Evolutionary conservation across 2,797 vertebrate genomes (phyloP).

Genomic region (Enteromius afrohamiltoni): DNA sequence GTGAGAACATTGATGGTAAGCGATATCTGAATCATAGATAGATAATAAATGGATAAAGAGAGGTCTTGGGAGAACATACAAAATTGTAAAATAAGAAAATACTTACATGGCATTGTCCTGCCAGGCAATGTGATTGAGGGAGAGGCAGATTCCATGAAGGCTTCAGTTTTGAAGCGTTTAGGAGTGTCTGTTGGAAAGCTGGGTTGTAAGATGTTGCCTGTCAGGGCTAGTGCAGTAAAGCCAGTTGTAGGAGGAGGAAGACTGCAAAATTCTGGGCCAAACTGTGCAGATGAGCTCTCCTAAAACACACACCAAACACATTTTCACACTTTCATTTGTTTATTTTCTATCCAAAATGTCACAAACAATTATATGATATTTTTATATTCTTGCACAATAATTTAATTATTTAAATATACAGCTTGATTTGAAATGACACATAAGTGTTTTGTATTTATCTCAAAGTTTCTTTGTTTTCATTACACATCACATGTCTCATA

Average conservation of each 20-base stretch:
- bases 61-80: not conserved
- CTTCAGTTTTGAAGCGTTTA: constrained; percentile 12
- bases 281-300: constrained; percentile 36
- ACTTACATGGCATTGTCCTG: constrained; percentile 2
- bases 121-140: constrained; percentile 12
- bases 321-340: not conserved
- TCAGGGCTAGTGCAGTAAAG: constrained; percentile 11
- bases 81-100: not conserved
- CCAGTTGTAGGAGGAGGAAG: constrained; percentile 25
- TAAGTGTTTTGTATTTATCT: not conserved
- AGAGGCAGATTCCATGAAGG: not conserved
- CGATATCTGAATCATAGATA: not conserved
- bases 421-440: not conserved
- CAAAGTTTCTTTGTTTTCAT: not conserved
- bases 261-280: constrained; percentile 30
- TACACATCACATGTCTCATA: not conserved
- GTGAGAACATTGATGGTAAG: not conserved
- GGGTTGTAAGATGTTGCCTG: constrained; percentile 19
- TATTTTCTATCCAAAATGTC: not conserved
- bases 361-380: constrained; percentile 3
- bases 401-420: not conserved
- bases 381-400: not conserved
- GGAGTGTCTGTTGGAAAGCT: constrained; percentile 6
- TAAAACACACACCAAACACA: constrained; percentile 27
- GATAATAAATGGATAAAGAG: not conserved